Percentiles rank a stretch among this genome's conserved stretches.
Evolutionary conservation across 2,888 invertebrate species (phyloP).

Genomic region (Eumerus sabulonum): DNA sequence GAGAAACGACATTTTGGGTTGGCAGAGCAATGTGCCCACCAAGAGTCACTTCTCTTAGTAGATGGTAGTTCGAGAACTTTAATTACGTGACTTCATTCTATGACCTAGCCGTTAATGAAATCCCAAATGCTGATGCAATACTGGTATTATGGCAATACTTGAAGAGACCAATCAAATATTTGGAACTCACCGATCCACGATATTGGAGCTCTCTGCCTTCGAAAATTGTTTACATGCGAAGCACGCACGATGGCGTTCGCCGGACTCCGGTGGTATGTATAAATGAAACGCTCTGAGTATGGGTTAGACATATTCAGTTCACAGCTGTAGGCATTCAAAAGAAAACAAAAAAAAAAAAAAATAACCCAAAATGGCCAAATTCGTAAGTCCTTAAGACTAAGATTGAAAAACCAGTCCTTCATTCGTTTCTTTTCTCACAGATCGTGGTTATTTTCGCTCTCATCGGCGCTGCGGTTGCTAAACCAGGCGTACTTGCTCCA

Average conservation of each 20-base stretch:
- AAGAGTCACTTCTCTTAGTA: no score
- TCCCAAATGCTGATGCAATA: no score
- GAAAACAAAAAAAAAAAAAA: slow-evolving; percentile 29
- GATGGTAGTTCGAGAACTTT: no score
- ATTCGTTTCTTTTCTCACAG: slow-evolving; percentile 19
- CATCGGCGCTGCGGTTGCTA: slow-evolving; percentile 61
- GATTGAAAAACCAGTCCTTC: background rate
- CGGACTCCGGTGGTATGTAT: slow-evolving; percentile 18
- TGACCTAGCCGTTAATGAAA: no score
- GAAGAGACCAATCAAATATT: no score
- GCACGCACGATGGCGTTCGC: slow-evolving; percentile 37
- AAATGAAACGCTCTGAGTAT: slow-evolving; percentile 23
- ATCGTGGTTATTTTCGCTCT: slow-evolving; percentile 59
- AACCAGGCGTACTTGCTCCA: slow-evolving; percentile 58
- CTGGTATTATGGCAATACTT: no score
- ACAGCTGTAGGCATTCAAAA: slow-evolving; percentile 51
- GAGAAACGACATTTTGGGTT: no score
- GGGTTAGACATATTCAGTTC: slow-evolving; percentile 43
- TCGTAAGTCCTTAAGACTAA: slow-evolving; percentile 41
- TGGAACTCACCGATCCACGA: no score
- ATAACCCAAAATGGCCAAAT: slow-evolving; percentile 56
- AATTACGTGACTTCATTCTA: no score
- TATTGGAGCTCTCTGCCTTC: no score
- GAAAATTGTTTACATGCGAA: slow-evolving; percentile 23
- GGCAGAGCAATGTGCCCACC: no score